phyloP scores from a whole-genome alignment of 2,888 invertebrate genomes.

The Ditula angustiorana region DNA sequence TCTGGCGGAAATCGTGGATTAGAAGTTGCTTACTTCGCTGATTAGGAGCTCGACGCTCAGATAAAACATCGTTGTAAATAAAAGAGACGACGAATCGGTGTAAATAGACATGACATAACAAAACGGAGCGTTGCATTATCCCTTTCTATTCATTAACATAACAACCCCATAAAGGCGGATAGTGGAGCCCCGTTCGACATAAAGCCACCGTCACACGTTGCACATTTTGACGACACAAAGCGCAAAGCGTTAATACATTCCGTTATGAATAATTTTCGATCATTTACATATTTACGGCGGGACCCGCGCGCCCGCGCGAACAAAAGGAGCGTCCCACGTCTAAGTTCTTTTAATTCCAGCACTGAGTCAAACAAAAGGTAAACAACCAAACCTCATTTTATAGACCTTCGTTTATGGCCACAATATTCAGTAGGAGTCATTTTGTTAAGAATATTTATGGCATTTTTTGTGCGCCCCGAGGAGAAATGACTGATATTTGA shows the following conservation, averaged over 20 bases:
- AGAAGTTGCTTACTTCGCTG: constrained; percentile 22
- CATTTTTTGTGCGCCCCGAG: constrained; percentile 70
- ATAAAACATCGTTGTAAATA: constrained; percentile 17
- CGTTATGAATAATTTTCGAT: constrained; percentile 78
- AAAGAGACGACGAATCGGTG: constrained; percentile 25
- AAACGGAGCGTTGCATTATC: constrained; percentile 36
- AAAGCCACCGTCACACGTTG: constrained; percentile 40
- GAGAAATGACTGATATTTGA: constrained; percentile 79
- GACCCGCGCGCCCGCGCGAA: constrained; percentile 61
- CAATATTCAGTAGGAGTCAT: constrained; percentile 83
- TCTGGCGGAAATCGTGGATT: constrained; percentile 33
- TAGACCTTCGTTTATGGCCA: constrained; percentile 76
- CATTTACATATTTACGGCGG: constrained; percentile 79
- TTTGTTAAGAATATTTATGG: constrained; percentile 83
- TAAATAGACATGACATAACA: constrained; percentile 35
- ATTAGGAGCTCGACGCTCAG: constrained; percentile 12
- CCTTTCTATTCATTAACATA: constrained; percentile 39
- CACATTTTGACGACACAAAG: constrained; percentile 52
- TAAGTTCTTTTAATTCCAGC: constrained; percentile 75
- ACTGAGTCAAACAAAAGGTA: constrained; percentile 75
- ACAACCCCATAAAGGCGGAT: constrained; percentile 33
- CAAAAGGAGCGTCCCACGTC: constrained; percentile 70
- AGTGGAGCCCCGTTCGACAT: constrained; percentile 27
- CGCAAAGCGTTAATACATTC: constrained; percentile 74
- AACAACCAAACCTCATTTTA: constrained; percentile 80